phyloP scores from a whole-genome alignment of 2,888 invertebrate genomes.

The Hemaris fuciformis region DNA sequence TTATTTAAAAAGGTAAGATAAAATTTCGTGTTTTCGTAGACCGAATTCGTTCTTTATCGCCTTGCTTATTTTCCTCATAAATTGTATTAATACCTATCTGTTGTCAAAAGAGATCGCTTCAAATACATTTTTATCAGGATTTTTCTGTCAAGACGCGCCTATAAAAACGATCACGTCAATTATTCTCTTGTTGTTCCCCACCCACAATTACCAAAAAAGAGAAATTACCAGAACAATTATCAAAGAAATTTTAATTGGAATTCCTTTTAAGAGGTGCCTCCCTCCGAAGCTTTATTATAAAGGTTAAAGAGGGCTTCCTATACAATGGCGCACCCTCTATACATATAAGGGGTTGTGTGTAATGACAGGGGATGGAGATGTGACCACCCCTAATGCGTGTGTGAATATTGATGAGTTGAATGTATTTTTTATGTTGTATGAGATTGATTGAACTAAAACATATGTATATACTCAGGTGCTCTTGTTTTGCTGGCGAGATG shows the following conservation, averaged over 20 bases:
- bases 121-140: no score
- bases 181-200: not conserved
- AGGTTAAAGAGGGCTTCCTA: not conserved
- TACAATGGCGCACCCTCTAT: not conserved
- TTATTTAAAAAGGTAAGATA: no score
- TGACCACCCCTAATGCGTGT: not conserved
- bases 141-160: no score
- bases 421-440: not conserved
- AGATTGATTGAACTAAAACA: not conserved
- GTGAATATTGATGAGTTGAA: not conserved
- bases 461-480: not conserved
- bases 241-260: constrained; percentile 6
- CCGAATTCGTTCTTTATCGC: no score
- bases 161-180: not conserved
- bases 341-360: not conserved
- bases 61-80: no score
- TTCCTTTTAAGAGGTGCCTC: not conserved
- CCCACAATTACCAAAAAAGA: not conserved
- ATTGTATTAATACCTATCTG: no score
- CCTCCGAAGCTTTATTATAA: not conserved
- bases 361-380: not conserved
- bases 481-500: no score
- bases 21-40: no score
- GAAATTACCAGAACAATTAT: not conserved
- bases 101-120: no score